Base-by-base conservation (phyloP, 30 jellyfish, hydroid and myxozoan species). In the Catostylus mosaicus region DNA sequence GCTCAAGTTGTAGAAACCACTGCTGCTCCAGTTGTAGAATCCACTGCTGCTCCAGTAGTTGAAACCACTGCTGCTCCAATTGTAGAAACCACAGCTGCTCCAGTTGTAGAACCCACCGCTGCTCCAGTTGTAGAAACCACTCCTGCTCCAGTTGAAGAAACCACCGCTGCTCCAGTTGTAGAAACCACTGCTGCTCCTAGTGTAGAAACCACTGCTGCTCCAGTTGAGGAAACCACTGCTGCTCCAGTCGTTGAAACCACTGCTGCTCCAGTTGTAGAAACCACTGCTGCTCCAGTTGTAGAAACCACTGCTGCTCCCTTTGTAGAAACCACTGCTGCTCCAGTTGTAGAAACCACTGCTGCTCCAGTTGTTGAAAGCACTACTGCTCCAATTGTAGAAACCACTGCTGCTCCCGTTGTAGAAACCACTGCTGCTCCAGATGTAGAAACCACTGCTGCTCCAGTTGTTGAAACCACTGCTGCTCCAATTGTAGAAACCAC, bases 161-260 rank as follows among this genome's bases (percentile, higher is more conserved):
- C 86, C 12, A 74, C 86, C 0, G 74, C 75, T 40, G 86, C 86
- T 9, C 86, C 86, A 38, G 48, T 51, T 52, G 77, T 43, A 35
- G 86, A 74, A 45, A 74, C 86, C 20, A 74, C 86, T 1, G 86
- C 86, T 10, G 74, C 75, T 46, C 86, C 86, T n/a, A 40, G 35
- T 46, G 40, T 73, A 0, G 86, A 51, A 22, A 77, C 89, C 31
- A 77, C 89, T 5, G 89, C 27, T 61, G 83, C 78, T 1, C 77
- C 86, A 67, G 57, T 67, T 26, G 77, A 23, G 30, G 67, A 57
- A 57, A 77, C 63, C 5, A 56, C 66, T 0, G 81, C 78, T 6
- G 47, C 63, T 34, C 56, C 47, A 16, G 65, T 52, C 9, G 27
- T 63, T 0, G 73, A 54, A 29, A 47, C 70, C 9, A 48, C 81